Evolutionary conservation across 2,888 invertebrate genomes (phyloP).

Genomic region (Cosmia pyralina): DNA sequence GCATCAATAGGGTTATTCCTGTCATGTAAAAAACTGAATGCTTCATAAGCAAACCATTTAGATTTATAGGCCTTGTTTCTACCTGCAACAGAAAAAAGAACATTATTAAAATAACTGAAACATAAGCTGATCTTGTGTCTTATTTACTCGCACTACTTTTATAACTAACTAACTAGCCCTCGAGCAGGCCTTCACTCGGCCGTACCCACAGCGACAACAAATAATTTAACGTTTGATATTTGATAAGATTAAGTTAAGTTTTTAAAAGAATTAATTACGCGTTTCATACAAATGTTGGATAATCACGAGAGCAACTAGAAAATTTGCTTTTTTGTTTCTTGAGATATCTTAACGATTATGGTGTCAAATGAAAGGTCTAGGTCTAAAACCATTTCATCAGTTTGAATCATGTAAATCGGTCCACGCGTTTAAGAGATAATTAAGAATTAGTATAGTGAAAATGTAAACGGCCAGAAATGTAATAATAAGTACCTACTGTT

Average conservation of each 20-base stretch:
- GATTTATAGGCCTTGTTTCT: constrained; percentile 41
- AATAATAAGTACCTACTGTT: constrained; percentile 24
- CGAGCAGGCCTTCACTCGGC: no score
- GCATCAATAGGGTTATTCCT: constrained; percentile 47
- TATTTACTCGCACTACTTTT: background rate
- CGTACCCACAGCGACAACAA: no score
- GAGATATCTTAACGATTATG: constrained; percentile 47
- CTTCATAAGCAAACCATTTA: constrained; percentile 49
- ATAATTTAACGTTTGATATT: no score
- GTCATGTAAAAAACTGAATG: constrained; percentile 53
- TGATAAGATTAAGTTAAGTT: no score
- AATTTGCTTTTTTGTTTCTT: constrained; percentile 47
- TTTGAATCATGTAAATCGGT: constrained; percentile 49
- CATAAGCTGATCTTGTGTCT: constrained; percentile 39
- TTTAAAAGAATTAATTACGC: no score
- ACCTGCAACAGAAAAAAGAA: constrained; percentile 37
- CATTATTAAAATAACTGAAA: constrained; percentile 31
- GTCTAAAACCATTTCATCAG: constrained; percentile 50
- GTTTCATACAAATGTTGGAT: no score
- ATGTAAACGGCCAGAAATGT: constrained; percentile 18
- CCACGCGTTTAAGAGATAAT: constrained; percentile 47
- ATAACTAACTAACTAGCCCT: no score
- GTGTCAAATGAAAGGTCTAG: constrained; percentile 51
- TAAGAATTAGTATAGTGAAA: constrained; percentile 2
- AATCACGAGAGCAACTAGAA: constrained; percentile 40